These are phyloP conservation scores for Piaya cayana DNA, from an alignment of 2,113 vertebrate species.

Conservation along the genomic window DNA sequence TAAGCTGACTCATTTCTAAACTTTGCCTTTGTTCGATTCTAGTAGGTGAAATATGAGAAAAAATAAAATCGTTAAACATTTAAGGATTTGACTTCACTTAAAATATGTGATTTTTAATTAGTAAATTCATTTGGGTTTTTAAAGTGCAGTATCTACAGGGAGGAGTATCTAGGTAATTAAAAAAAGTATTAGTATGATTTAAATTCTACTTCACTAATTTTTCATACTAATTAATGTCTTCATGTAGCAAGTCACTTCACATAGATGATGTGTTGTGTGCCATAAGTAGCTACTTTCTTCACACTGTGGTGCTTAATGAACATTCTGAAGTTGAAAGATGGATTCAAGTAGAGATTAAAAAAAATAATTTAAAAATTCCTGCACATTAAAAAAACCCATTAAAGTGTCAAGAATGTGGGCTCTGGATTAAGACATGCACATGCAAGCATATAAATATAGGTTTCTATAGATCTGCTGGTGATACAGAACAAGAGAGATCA, in stretches of 20 bases:
- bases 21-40: neutral
- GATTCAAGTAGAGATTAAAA: neutral
- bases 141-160: neutral
- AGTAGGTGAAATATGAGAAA: neutral
- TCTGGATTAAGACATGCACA: neutral
- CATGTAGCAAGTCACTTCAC: neutral
- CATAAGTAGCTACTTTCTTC: neutral
- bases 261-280: neutral
- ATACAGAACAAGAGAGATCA: neutral
- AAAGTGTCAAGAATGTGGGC: accelerated
- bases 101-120: constrained; percentile 11
- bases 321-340: neutral
- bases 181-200: neutral
- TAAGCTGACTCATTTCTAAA: neutral
- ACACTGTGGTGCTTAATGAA: neutral
- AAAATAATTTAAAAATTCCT: accelerated
- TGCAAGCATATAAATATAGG: neutral
- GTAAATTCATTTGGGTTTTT: neutral
- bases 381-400: neutral
- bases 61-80: constrained; percentile 22
- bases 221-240: neutral
- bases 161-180: neutral
- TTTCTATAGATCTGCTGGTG: neutral
- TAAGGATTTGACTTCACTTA: constrained; percentile 7
- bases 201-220: neutral